Conservation (phyloP, 2,888 invertebrate species). For the Nebria brevicollis region DNA sequence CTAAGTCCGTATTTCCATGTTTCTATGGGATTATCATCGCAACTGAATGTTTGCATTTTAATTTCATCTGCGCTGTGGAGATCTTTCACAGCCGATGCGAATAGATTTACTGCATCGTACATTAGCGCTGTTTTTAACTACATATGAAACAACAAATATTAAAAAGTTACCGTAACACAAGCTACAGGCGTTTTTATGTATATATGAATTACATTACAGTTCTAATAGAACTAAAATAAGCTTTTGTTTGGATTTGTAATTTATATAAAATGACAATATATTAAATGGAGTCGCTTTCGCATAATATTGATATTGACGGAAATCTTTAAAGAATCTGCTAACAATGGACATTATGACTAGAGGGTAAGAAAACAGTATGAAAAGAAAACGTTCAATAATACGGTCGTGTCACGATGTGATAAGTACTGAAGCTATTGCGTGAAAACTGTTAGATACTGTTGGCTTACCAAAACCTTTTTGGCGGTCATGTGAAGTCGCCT, state of each 20-base stretch:
- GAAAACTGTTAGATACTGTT: not conserved
- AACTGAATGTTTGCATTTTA: conserved; percentile 45
- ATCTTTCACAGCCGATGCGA: conserved; percentile 66
- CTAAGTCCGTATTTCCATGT: conserved; percentile 71
- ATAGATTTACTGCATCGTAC: conserved; percentile 76
- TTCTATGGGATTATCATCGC: conserved; percentile 50
- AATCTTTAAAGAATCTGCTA: not conserved
- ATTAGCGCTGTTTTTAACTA: conserved; percentile 75
- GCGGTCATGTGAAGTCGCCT: conserved; percentile 17
- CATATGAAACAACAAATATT: conserved; percentile 51
- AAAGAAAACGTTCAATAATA: conserved; percentile 3
- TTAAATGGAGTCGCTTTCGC: not conserved
- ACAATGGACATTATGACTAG: not conserved
- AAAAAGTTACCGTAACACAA: not conserved
- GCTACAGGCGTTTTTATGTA: not conserved
- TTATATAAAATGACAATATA: too few species aligned
- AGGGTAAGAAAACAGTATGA: not conserved
- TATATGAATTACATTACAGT: not conserved
- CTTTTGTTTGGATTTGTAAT: too few species aligned
- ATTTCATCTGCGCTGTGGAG: conserved; percentile 48
- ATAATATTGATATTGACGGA: not conserved
- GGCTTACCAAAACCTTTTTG: conserved; percentile 26
- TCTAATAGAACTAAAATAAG: too few species aligned
- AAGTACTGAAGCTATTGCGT: not conserved
- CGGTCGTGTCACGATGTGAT: not conserved